phyloP scores from a whole-genome alignment of 2,113 vertebrate species.

The Actinemys pallida region DNA sequence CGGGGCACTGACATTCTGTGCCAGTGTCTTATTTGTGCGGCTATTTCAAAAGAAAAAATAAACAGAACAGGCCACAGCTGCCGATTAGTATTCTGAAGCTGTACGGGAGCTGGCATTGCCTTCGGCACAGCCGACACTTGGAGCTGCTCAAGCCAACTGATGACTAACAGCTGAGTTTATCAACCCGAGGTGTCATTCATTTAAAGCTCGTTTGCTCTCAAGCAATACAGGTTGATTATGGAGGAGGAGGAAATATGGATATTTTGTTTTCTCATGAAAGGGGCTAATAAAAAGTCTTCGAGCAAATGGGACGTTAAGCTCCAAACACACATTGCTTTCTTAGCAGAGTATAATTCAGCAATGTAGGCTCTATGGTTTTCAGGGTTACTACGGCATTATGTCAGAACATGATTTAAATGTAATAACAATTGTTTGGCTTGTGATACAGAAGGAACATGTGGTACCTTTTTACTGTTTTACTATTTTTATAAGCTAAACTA shows the following conservation, averaged over 20 bases:
- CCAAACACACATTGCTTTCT: background rate
- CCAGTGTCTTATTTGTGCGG: conserved; percentile 26
- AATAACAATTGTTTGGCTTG: conserved; percentile 47
- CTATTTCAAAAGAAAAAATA: conserved; percentile 37
- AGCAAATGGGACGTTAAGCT: background rate
- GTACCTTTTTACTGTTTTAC: conserved; percentile 24
- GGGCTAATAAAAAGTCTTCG: background rate
- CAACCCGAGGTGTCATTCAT: background rate
- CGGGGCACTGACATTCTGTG: background rate
- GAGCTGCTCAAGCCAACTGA: background rate
- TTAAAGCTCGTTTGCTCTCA: background rate
- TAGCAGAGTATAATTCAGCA: background rate
- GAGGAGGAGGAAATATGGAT: background rate
- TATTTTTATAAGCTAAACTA: conserved; percentile 68
- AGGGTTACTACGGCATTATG: conserved; percentile 1
- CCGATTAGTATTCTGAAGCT: background rate
- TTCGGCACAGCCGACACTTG: background rate
- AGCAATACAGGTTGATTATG: background rate
- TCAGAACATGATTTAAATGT: conserved; percentile 52
- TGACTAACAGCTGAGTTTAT: background rate
- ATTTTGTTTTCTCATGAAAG: background rate
- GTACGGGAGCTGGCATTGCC: background rate
- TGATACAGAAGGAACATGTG: conserved; percentile 17
- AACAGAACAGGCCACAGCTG: conserved; percentile 51
- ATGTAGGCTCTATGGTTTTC: background rate